Evolutionary conservation across 2,113 vertebrate species (phyloP), one percentile per base, ranked within the genome.

Genomic region (Neopipo cinnamomea): DNA sequence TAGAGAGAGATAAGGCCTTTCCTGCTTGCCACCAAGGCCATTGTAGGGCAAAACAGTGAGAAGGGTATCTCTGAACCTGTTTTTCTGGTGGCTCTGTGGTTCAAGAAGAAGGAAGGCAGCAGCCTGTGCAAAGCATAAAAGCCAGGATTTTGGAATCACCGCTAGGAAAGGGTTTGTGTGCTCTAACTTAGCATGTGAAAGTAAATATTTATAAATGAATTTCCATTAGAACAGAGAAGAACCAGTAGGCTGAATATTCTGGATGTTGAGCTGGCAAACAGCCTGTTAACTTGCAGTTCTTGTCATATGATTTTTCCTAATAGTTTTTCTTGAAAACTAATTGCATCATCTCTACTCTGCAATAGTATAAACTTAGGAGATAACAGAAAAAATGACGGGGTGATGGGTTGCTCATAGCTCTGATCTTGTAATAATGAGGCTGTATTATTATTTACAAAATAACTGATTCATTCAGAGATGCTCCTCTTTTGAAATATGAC

Each of bases 161-260:
- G 15, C 10, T 61, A 53, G n/a, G 8, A 53, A 25, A 39, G 11
- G 1, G 4, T 46, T 85, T 78, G 15, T 53, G 16, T 58, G 19
- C 20, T 85, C 30, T 8, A n/a, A 5, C 20, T 50, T 72, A 55
- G 49, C 81, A 70, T 42, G 75, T 49, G 23, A 80, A 91, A 75
- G 73, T 62, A 97, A 97, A 94, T 94, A 90, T 88, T 95, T 94
- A 82, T 41, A 89, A 41, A 70, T 80, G 58, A 20, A 30, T 88
- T 89, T 95, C 46, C 46, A 42, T 55, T 73, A 82, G 14, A 71
- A 47, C 15, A 83, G n/a, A 76, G 49, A 80, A 33, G 39, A 93
- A 23, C 23, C 27, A 59, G 50, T 35, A 70, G 11, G 46, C 49
- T 67, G 53, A 35, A 49, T 76, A 28, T 24, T 82, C 74, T 92